Percentiles rank a stretch among this genome's conserved stretches.
These are phyloP conservation scores for Caenorhabditis brenneri DNA, from an alignment of 1,140 invertebrate species.

Conservation along the genomic window DNA sequence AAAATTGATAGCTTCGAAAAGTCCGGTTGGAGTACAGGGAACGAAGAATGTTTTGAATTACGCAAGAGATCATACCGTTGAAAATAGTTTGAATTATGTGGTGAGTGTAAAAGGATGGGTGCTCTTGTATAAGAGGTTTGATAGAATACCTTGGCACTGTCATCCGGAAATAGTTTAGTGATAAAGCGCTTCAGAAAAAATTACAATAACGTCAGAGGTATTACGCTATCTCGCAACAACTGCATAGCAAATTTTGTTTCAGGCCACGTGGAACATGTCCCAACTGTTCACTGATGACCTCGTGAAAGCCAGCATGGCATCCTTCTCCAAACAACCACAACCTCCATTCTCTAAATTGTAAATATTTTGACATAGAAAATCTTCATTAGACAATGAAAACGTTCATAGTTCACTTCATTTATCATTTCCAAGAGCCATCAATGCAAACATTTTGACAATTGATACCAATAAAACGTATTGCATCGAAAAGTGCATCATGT, in stretches of 20 bases:
- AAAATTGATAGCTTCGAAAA: slow-evolving; percentile 84
- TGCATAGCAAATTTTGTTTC: too few relatives aligned
- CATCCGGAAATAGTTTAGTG: too few relatives aligned
- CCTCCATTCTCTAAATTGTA: slow-evolving; percentile 51
- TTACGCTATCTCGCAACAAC: too few relatives aligned
- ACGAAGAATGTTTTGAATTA: slow-evolving; percentile 76
- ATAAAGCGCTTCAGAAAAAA: too few relatives aligned
- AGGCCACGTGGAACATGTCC: slow-evolving; percentile 77
- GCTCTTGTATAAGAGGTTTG: not conserved
- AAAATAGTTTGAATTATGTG: slow-evolving; percentile 69
- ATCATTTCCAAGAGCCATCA: not conserved
- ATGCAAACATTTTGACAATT: not conserved
- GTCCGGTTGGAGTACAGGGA: slow-evolving; percentile 88
- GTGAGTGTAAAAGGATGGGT: slow-evolving; percentile 75
- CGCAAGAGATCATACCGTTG: slow-evolving; percentile 78
- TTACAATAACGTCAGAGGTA: too few relatives aligned
- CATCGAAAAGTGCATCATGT: slow-evolving; percentile 11
- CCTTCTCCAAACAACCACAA: slow-evolving; percentile 76
- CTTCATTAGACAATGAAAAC: not conserved
- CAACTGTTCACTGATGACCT: slow-evolving; percentile 92
- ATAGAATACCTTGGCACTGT: too few relatives aligned
- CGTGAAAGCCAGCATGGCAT: slow-evolving; percentile 79
- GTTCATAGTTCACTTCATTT: not conserved
- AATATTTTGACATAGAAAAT: too few relatives aligned
- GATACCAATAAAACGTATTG: not conserved